Conservation (phyloP, 2,888 invertebrate species). For the Adelphocoris suturalis region DNA sequence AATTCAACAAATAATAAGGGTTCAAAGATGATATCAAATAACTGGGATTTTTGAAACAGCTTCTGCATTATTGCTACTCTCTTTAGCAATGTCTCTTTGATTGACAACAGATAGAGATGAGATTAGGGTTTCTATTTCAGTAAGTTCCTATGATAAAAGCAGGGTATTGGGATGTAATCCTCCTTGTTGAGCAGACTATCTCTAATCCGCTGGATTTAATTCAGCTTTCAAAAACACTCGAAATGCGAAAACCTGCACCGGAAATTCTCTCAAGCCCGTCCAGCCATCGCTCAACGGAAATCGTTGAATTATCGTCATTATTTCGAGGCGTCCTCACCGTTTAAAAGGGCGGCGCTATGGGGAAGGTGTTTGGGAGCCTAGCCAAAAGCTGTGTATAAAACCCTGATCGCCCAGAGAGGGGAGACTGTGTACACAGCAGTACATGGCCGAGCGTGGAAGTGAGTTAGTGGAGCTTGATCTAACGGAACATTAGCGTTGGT, state of each 20-base stretch:
- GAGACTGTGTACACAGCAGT: no score
- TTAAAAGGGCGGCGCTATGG: neutral
- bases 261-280: neutral
- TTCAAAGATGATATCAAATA: no score
- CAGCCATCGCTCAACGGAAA: neutral
- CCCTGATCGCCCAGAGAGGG: no score
- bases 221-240: neutral
- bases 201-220: neutral
- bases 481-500: no score
- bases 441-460: no score
- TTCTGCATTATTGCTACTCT: neutral
- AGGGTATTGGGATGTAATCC: neutral
- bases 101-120: neutral
- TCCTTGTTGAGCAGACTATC: neutral
- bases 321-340: neutral
- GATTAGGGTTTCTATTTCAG: neutral
- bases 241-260: neutral
- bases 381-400: no score
- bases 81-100: neutral
- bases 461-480: no score
- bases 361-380: neutral
- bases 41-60: neutral
- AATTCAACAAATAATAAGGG: no score
- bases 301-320: conserved; percentile 30
- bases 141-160: neutral